Conservation (phyloP, 2,888 invertebrate species). For the Amphipoea lucens region DNA sequence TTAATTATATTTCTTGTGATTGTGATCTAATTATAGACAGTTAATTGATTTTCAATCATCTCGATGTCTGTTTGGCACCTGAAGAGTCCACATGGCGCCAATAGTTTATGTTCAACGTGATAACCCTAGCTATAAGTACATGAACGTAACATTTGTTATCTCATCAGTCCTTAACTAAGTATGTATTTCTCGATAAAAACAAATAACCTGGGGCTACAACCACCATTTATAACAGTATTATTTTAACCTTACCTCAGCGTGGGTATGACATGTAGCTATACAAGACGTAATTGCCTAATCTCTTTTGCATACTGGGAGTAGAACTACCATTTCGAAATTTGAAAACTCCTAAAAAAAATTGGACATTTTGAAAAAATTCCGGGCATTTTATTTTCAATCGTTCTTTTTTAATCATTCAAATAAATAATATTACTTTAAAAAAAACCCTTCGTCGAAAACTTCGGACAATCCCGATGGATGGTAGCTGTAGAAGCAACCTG, state of each 20-base stretch:
- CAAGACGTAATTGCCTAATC: neutral
- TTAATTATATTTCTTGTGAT: slow-evolving; percentile 30
- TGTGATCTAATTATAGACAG: slow-evolving; percentile 32
- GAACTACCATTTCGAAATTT: neutral
- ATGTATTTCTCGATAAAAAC: neutral
- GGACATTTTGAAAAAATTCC: neutral
- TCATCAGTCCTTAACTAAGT: neutral
- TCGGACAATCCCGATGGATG: neutral
- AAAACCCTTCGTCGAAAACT: neutral
- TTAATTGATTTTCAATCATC: slow-evolving; percentile 52
- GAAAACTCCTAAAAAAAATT: neutral
- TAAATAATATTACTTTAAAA: neutral
- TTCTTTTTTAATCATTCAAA: neutral
- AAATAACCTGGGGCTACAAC: neutral
- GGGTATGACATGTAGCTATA: neutral
- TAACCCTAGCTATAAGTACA: neutral
- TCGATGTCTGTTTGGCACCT: slow-evolving; percentile 47
- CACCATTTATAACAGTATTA: neutral
- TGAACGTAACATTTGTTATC: neutral
- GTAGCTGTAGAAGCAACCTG: no score
- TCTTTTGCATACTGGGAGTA: neutral
- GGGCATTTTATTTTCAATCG: no score
- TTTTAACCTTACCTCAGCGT: neutral
- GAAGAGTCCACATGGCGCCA: slow-evolving; percentile 42
- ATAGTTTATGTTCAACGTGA: slow-evolving; percentile 13